Evolutionary conservation across 2,797 vertebrate species (phyloP).

Genomic region (Helostoma temminkii): DNA sequence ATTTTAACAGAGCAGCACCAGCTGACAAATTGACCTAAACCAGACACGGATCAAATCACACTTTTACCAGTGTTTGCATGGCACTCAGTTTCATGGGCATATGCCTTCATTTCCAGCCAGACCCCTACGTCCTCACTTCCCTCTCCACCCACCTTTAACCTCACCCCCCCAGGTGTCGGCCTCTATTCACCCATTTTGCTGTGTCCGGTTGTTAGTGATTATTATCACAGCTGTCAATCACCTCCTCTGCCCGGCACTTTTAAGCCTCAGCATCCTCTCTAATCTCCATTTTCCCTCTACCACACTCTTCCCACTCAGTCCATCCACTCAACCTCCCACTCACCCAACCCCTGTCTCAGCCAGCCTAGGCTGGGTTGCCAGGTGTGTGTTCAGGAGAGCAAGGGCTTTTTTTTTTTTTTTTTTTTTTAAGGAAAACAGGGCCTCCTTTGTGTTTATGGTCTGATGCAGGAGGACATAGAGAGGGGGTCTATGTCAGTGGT

Average conservation of each 20-base stretch:
- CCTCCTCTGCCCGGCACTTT: conserved; percentile 40
- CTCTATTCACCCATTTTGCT: conserved; percentile 47
- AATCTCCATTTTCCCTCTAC: conserved; percentile 2
- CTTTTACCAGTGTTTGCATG: conserved; percentile 50
- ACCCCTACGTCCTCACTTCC: conserved; percentile 67
- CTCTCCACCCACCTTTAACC: conserved; percentile 67
- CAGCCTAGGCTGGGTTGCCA: conserved; percentile 52
- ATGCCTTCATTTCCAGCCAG: conserved; percentile 47
- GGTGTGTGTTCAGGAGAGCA: conserved; percentile 53
- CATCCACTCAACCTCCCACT: too few relatives aligned
- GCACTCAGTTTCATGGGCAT: conserved; percentile 43
- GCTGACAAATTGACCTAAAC: conserved; percentile 46
- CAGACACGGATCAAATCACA: conserved; percentile 71
- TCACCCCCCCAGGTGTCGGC: conserved; percentile 34
- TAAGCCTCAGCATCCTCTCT: conserved; percentile 20
- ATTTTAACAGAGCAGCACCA: conserved; percentile 5
- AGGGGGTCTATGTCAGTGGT: conserved; percentile 70
- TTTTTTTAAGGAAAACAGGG: conserved; percentile 64
- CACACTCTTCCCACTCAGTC: conserved; percentile 4
- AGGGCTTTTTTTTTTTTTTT: conserved; percentile 4
- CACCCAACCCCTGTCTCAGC: conserved; percentile 18
- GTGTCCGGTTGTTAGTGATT: conserved; percentile 78
- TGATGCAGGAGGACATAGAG: conserved; percentile 46
- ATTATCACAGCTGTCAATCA: conserved; percentile 83
- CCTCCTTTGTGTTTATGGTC: conserved; percentile 74